Conservation (phyloP, 2,113 vertebrate genomes). For the Platichthys stellatus region DNA sequence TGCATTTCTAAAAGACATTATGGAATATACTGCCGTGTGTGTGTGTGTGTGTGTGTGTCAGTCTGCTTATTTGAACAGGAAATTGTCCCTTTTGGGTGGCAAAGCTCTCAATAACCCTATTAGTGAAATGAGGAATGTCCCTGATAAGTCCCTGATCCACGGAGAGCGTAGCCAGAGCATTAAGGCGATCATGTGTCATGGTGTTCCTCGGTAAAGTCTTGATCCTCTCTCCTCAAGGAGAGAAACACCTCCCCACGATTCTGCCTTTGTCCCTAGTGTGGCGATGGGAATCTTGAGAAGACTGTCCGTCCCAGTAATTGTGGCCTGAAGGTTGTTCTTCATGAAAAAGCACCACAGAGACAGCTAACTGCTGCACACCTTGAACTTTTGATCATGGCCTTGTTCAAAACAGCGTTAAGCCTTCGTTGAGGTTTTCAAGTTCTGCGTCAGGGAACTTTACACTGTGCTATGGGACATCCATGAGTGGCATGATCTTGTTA, state of each 20-base stretch:
- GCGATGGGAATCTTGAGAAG: slow-evolving; percentile 8
- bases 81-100: background rate
- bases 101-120: background rate
- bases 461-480: too few species aligned
- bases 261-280: background rate
- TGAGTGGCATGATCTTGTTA: too few species aligned
- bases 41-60: background rate
- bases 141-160: background rate
- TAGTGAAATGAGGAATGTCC: background rate
- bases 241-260: background rate
- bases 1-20: too few species aligned
- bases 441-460: too few species aligned
- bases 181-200: background rate
- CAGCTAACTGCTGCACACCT: background rate
- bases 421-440: too few species aligned
- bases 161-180: background rate
- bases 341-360: background rate
- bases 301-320: background rate
- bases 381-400: background rate
- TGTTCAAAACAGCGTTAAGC: too few species aligned
- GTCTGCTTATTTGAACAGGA: background rate
- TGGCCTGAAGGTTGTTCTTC: background rate
- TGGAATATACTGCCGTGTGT: background rate
- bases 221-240: background rate
- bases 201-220: background rate